phyloP scores from a whole-genome alignment of 1,140 invertebrate species.

The Amyelois transitella region DNA sequence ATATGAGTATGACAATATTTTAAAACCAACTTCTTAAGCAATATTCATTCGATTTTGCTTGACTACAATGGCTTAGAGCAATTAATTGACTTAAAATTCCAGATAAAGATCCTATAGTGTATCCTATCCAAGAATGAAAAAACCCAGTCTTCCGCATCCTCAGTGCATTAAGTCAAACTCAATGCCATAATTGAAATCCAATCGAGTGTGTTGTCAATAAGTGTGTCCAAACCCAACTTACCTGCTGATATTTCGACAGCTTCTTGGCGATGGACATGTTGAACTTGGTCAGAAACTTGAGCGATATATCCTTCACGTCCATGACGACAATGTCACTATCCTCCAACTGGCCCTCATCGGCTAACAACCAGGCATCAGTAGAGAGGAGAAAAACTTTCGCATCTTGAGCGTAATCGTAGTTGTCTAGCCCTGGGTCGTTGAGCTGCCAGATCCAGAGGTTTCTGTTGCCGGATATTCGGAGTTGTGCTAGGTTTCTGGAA shows the following conservation, averaged over 20 bases:
- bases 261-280: constrained; percentile 50
- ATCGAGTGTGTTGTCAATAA: background rate
- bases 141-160: no score
- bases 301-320: constrained; percentile 77
- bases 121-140: no score
- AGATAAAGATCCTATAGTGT: no score
- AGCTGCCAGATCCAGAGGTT: constrained; percentile 77
- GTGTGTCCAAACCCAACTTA: constrained; percentile 6
- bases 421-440: constrained; percentile 75
- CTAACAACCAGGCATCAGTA: constrained; percentile 77
- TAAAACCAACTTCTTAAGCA: no score
- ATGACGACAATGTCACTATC: constrained; percentile 80
- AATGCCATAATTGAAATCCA: no score
- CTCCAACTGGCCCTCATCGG: constrained; percentile 44
- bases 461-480: constrained; percentile 66
- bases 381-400: constrained; percentile 79
- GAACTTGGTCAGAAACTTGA: constrained; percentile 75
- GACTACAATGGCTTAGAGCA: no score
- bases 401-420: constrained; percentile 79
- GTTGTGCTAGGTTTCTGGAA: constrained; percentile 44
- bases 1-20: no score
- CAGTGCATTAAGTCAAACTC: no score
- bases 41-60: no score
- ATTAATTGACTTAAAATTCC: no score
- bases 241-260: constrained; percentile 56